Evolutionary conservation across 2,888 invertebrate species (phyloP), one percentile per base, ranked within the genome.

Genomic region (Aphodius sticticus): DNA sequence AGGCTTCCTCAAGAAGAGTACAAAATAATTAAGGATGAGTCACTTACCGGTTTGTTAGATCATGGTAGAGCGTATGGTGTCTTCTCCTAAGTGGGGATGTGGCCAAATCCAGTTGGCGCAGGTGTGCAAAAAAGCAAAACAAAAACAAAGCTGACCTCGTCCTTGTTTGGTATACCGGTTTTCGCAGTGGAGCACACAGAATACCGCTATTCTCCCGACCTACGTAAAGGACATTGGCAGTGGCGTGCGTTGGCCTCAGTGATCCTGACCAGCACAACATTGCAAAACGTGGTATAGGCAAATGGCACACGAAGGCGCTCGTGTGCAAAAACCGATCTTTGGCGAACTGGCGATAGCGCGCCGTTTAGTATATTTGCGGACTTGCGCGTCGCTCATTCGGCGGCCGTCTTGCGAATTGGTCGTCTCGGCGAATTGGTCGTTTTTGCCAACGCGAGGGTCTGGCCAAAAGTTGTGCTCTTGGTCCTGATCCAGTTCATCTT

Each of bases 141-240:
- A 26, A 26, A 26, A 26, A 53, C 37, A 77, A 76, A 37, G 69
- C 70, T 74, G 77, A 76, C 76, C 78, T 75, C 80, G 78, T 75
- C 79, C 82, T 80, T 79, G 78, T 74, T 77, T 5, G 74, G 37
- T 26, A 74, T 35, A n/a, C 75, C 69, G 76, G 70, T 76, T 53
- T 70, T 79, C 77, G 77, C 81, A 77, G 78, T 77, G 85, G 84
- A 82, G 78, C 81, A 87, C 86, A 86, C 86, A 83, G 86, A 87
- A 86, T 87, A 86, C 88, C 87, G 87, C 85, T 87, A 86, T 83
- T 83, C 80, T 83, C 82, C 85, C 88, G 87, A 88, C 88, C 89
- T 88, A 86, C 86, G 86, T 82, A 87, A 88, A 88, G 88, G 88
- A 88, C 87, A 87, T 87, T 87, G 87, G 86, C 88, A 86, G 87